Evolutionary conservation across 2,797 vertebrate species (phyloP), one percentile per base, ranked within the genome.

Genomic region (Siniperca obscura): DNA sequence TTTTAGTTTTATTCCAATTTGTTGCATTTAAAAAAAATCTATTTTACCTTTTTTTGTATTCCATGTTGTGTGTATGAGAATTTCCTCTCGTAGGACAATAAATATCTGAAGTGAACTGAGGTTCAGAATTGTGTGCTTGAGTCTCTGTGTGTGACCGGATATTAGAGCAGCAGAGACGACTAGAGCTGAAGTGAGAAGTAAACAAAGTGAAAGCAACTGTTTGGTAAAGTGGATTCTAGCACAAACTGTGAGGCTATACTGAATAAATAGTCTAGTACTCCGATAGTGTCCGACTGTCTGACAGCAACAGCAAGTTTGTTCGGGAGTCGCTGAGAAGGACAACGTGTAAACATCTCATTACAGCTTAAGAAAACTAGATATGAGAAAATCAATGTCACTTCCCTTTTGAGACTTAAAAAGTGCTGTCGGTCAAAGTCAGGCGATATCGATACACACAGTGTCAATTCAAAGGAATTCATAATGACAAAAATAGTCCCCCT

Each of bases 371-470:
- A 82, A 81, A 80, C 44, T 16, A 62, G 53, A 78, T 74, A 82
- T 8, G 21, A 68, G 52, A 73, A 81, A 90, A 89, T 87, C 80
- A 53, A 88, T 81, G 59, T 27, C 70, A 64, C 77, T 9, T 42
- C 42, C 27, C 14, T 30, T 36, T 9, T 6, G 64, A 78, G 53
- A 19, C n/a, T 78, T 67, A 3, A 59, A 84, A 78, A 62, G 65
- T 1, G 14, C 69, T 12, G 78, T 80, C 50, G 34, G 38, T 78
- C 78, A 76, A 80, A 70, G 50, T 62, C 25, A 4, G 46, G n/a
- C 13, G 2, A 21, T 60, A 52, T 83, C 73, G 61, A 65, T 77
- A 65, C 71, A 83, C 53, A 38, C 38, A 14, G 70, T 44, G 80
- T 70, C 56, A 46, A 56, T 73, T 78, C 75, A 84, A 55, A 67